These are phyloP conservation scores for Cantharis lateralis DNA, from an alignment of 2,888 invertebrate genomes.

Conservation along the genomic window DNA sequence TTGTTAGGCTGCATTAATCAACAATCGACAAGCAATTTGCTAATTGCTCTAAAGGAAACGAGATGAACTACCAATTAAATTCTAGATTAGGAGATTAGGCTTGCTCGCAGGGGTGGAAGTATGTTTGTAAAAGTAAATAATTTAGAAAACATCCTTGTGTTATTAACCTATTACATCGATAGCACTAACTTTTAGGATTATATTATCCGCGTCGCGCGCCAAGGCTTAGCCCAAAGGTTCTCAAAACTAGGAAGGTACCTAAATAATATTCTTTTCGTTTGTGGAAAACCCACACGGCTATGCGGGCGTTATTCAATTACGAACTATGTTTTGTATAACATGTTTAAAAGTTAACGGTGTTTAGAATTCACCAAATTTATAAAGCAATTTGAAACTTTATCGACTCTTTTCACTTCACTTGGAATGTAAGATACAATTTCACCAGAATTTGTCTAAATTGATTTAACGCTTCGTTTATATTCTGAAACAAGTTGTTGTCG, in stretches of 20 bases:
- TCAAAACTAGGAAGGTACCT: background rate
- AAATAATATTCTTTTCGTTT: background rate
- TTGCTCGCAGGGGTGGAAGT: background rate
- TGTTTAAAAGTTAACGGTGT: background rate
- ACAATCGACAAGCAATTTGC: constrained; percentile 6
- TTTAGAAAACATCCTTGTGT: background rate
- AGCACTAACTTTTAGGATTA: background rate
- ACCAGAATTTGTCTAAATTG: background rate
- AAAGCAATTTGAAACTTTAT: background rate
- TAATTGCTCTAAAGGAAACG: constrained; percentile 2
- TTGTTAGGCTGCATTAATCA: constrained; percentile 2
- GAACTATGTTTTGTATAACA: background rate
- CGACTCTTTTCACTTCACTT: constrained; percentile 1
- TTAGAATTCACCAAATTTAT: background rate
- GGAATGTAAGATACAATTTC: background rate
- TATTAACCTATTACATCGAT: background rate
- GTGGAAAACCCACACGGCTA: background rate
- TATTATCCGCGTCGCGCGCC: background rate
- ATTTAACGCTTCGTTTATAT: background rate
- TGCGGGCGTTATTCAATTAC: background rate
- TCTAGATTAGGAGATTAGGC: background rate
- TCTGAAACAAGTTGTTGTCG: background rate
- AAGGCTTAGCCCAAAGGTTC: background rate
- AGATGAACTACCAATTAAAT: background rate
- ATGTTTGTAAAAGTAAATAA: background rate